phyloP scores from a whole-genome alignment of 1,140 invertebrate species.

The Batillaria attramentaria region DNA sequence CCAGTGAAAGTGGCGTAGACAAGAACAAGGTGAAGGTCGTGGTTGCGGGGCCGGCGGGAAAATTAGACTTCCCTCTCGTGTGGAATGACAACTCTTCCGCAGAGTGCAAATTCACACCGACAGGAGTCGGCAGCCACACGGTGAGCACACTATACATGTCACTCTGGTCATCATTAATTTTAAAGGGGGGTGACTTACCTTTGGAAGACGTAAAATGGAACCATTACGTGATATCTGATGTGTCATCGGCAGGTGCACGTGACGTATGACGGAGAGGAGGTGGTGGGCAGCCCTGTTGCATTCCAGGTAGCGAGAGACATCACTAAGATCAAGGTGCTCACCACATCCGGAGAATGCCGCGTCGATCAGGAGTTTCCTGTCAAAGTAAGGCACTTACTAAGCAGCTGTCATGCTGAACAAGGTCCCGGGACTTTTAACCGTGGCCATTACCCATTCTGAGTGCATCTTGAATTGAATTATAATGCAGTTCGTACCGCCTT shows the following conservation, averaged over 20 bases:
- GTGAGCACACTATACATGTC: too few species aligned
- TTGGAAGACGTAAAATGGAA: too few species aligned
- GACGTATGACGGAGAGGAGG: slow-evolving; percentile 55
- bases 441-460: too few species aligned
- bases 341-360: neutral
- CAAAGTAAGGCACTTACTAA: too few species aligned
- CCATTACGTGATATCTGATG: too few species aligned
- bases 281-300: slow-evolving; percentile 53
- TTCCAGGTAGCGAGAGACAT: slow-evolving; percentile 39
- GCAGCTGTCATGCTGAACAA: too few species aligned
- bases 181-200: too few species aligned
- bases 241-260: slow-evolving; percentile 51
- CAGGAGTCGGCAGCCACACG: slow-evolving; percentile 50
- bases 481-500: too few species aligned
- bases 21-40: slow-evolving; percentile 43
- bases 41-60: slow-evolving; percentile 32
- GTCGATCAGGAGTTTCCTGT: slow-evolving; percentile 29
- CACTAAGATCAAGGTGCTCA: slow-evolving; percentile 37
- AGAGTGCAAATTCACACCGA: slow-evolving; percentile 54
- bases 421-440: too few species aligned
- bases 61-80: slow-evolving; percentile 10
- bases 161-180: too few species aligned
- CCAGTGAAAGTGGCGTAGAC: slow-evolving; percentile 42
- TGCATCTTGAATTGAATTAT: too few species aligned
- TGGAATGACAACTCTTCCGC: slow-evolving; percentile 51